A percentile compares a stretch with the other conserved stretches of the same genome.
Evolutionary conservation across 2,888 invertebrate genomes (phyloP).

Genomic region (Pachycephus smyrnensis): DNA sequence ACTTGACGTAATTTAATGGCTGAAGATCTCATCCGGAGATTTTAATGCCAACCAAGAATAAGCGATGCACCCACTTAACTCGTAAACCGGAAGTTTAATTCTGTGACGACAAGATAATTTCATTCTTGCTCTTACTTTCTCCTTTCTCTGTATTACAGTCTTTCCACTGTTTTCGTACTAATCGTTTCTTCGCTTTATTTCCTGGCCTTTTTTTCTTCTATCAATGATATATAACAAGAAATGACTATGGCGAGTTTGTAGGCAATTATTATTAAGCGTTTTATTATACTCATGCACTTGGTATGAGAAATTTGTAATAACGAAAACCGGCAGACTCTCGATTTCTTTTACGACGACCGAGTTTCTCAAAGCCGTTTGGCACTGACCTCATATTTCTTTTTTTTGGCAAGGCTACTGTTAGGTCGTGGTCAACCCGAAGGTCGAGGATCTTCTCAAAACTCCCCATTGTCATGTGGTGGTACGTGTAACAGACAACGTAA

Average conservation of each 20-base stretch:
- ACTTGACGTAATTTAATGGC: neutral
- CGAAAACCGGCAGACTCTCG: no score
- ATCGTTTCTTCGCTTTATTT: neutral
- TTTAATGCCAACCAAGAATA: neutral
- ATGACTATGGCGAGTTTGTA: neutral
- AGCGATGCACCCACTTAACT: neutral
- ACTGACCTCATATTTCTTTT: neutral
- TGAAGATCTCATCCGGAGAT: neutral
- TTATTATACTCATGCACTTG: neutral
- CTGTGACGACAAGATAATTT: neutral
- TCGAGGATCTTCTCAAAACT: neutral
- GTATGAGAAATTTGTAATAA: neutral
- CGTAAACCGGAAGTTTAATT: neutral
- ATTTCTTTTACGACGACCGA: neutral
- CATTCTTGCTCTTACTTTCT: neutral
- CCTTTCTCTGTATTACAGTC: neutral
- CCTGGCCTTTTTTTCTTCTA: neutral
- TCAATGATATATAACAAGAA: no score
- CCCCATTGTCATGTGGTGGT: neutral
- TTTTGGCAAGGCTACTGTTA: neutral
- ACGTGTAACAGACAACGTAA: neutral
- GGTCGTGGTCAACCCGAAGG: neutral
- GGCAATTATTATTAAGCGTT: neutral
- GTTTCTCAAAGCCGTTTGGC: neutral
- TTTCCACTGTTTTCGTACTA: neutral